phyloP scores from a whole-genome alignment of 2,888 invertebrate species.

The Stenodera caucasica region DNA sequence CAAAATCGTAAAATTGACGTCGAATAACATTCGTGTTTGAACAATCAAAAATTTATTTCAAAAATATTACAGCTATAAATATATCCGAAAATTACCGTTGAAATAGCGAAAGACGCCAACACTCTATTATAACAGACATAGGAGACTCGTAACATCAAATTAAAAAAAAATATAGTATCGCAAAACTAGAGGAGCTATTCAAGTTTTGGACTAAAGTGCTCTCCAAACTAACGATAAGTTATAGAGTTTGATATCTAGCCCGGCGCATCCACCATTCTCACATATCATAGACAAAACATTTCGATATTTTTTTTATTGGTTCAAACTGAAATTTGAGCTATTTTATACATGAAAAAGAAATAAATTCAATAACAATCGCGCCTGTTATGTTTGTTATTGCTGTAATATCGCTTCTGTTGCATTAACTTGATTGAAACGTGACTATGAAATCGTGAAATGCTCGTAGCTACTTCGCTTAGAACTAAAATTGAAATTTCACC shows the following conservation, averaged over 20 bases:
- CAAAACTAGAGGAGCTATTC: too few relatives aligned
- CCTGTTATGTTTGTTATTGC: background rate
- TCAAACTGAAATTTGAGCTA: too few relatives aligned
- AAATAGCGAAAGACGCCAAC: background rate
- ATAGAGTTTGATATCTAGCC: background rate
- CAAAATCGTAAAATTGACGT: background rate
- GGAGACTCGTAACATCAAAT: background rate
- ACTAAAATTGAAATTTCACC: background rate
- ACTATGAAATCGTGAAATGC: background rate
- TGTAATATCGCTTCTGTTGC: background rate
- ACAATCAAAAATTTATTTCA: background rate
- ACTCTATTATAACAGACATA: background rate
- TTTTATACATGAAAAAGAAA: too few relatives aligned
- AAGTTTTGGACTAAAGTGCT: too few relatives aligned
- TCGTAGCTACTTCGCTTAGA: background rate
- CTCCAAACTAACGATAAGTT: too few relatives aligned
- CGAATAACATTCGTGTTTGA: background rate
- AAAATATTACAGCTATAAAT: background rate
- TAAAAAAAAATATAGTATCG: too few relatives aligned
- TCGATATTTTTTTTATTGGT: too few relatives aligned
- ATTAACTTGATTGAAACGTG: background rate
- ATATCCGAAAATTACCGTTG: background rate
- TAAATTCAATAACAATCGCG: too few relatives aligned
- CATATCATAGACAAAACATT: too few relatives aligned
- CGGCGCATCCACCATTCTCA: background rate